Base-by-base conservation (phyloP, 2,797 vertebrate genomes). In the Basileuterus tristriatus region DNA sequence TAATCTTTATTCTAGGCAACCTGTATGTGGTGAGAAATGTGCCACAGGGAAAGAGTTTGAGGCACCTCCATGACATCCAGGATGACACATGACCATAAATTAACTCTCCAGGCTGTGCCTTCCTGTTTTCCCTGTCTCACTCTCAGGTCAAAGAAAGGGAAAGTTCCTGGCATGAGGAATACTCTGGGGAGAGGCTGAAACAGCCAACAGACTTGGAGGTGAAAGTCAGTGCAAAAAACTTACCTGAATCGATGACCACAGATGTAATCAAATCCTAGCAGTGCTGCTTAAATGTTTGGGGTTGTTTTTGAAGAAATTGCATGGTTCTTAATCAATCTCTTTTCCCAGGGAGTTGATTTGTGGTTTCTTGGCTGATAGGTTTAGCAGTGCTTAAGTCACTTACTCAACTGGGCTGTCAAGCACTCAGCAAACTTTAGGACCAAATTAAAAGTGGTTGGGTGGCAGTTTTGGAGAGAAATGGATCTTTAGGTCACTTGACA, bases 101-200 rank as follows among this genome's bases (percentile, higher is more conserved):
- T 39, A 60, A 16, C 14, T 90, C 46, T 80, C 11, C 50, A 52
- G 50, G 18, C 49, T 68, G 21, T 86, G 11, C 6, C 62, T 78
- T 5, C 0, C 0, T 47, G 15, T 69, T 46, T 72, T 12, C 41
- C 10, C 27, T 5, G 1, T 46, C 67, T 72, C 50, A 15, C 15
- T 29, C 19, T 55, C 17, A 26, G 37, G 17, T 15, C 4, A 1
- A 36, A 58, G 62, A 47, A 43, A 10, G n/a, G 29, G 32, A 37
- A 3, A 41, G 14, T 12, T 64, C 23, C 20, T 75, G 70, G 13
- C 49, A 9, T n/a, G 30, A 75, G 37, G 36, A 89, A 6, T 16
- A 3, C 12, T 26, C 5, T 19, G 30, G 8, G 39, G 20, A 59
- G 29, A 65, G n/a, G 9, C 39, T 89, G 62, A 86, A 76, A 23